Percentiles rank a stretch among this genome's conserved stretches.
Evolutionary conservation across 1,140 invertebrate species (phyloP).

Genomic region (Papilio helenus): DNA sequence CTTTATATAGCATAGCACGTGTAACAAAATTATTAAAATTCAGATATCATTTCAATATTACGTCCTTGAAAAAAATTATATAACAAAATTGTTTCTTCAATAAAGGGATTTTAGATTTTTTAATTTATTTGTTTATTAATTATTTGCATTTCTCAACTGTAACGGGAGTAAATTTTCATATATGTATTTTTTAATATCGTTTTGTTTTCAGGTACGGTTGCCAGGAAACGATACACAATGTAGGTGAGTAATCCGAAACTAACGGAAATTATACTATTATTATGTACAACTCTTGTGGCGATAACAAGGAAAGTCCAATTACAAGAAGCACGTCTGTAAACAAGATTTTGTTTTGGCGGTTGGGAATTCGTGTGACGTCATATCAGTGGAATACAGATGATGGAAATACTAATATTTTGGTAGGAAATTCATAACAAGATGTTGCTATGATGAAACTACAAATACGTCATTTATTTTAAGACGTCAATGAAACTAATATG

Average conservation of each 20-base stretch:
- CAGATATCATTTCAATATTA: neutral
- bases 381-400: constrained; percentile 5
- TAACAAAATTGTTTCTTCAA: neutral
- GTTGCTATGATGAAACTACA: neutral
- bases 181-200: neutral
- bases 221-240: constrained; percentile 22
- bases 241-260: constrained; percentile 23
- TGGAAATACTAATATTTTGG: neutral
- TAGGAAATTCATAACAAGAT: neutral
- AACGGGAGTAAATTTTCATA: neutral
- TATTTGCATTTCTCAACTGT: neutral
- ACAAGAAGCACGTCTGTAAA: constrained; percentile 20
- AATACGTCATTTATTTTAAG: neutral
- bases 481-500: neutral
- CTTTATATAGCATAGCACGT: neutral
- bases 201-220: constrained; percentile 28
- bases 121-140: neutral
- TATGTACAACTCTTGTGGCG: constrained; percentile 10
- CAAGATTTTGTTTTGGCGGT: constrained; percentile 14
- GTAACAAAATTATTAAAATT: constrained; percentile 3
- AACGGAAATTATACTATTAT: constrained; percentile 8
- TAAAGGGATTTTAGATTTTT: neutral
- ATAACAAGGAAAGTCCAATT: constrained; percentile 22
- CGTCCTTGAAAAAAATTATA: neutral
- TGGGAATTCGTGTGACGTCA: constrained; percentile 7